Evolutionary conservation across 2,113 vertebrate genomes (phyloP), one percentile per base, ranked within the genome.

Genomic region (Athene cunicularia): DNA sequence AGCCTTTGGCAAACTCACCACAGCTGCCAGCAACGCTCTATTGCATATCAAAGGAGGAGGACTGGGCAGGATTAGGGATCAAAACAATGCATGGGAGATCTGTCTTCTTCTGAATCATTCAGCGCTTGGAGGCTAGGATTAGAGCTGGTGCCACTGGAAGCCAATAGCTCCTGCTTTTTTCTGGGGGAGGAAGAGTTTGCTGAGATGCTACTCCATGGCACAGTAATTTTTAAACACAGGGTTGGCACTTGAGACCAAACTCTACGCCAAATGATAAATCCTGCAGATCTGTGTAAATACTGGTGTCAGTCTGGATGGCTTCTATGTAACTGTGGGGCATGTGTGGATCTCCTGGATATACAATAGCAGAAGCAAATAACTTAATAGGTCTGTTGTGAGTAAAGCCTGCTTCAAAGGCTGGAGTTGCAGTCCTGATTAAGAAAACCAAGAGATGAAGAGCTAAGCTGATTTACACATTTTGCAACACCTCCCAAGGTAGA

Each of bases 321-420:
- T 96, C 96, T 93, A 1, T 12, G 70, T 96, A 88, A 96, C 96
- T 97, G 81, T 96, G 95, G 95, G 95, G 96, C 93, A 97, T 94
- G 62, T 88, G 95, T 94, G 92, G 49, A 93, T 95, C 95, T 96
- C 84, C 81, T 94, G 95, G 96, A 26, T 92, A 53, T 50, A 96
- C 92, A 96, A 93, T 91, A 73, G 96, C 81, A 94, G 81, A 75
- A 95, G 96, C 96, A 96, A 97, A 96, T 96, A 89, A 90, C 87
- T 95, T 97, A 96, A 97, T 96, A 33, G 92, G 84, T 68, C 84
- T 97, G 92, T 96, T 96, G 96, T 94, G 81, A 93, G 81, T 92
- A 94, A 96, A 96, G 95, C 81, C 77, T 95, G 74, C 90, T 96
- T 95, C 95, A 97, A 95, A 96, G 95, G 70, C 87, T 90, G 62